Evolutionary conservation across 2,888 invertebrate species (phyloP).

Genomic region (Eurytoma adleriae): DNA sequence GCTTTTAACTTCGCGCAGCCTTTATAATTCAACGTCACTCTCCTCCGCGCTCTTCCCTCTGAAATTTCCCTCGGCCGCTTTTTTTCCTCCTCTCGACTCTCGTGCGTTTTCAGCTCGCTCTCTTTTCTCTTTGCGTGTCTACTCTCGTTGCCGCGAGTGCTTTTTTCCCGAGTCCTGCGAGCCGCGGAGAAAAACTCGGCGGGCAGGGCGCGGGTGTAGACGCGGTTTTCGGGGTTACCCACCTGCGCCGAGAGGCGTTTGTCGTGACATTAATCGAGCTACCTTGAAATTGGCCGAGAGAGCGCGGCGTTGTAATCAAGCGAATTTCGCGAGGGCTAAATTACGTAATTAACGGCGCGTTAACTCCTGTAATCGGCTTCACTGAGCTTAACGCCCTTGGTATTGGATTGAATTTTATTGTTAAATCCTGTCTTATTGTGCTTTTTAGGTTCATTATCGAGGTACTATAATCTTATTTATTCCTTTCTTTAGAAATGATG

Average conservation of each 20-base stretch:
- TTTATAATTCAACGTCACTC: slow-evolving; percentile 43
- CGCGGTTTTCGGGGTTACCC: slow-evolving; percentile 24
- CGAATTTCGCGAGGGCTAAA: slow-evolving; percentile 37
- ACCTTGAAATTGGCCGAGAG: slow-evolving; percentile 45
- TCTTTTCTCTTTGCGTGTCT: neutral
- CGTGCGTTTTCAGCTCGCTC: slow-evolving; percentile 12
- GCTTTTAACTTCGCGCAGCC: neutral
- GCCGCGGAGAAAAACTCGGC: neutral
- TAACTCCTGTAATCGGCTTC: slow-evolving; percentile 46
- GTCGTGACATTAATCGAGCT: slow-evolving; percentile 44
- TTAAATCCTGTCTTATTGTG: too few species aligned
- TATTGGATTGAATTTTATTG: too few species aligned
- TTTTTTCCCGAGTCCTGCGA: slow-evolving; percentile 3
- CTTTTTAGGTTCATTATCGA: too few species aligned
- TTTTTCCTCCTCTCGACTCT: slow-evolving; percentile 29
- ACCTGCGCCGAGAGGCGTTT: slow-evolving; percentile 14
- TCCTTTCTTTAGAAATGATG: too few species aligned
- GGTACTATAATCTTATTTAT: too few species aligned
- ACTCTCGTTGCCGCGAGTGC: neutral
- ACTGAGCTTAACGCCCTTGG: neutral
- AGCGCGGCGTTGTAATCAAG: slow-evolving; percentile 44
- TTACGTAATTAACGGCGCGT: slow-evolving; percentile 48
- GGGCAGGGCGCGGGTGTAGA: neutral
- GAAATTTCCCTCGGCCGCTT: neutral
- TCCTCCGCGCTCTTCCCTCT: neutral